Base-by-base conservation (phyloP, 2,888 invertebrate species). In the Dicycla oo region DNA sequence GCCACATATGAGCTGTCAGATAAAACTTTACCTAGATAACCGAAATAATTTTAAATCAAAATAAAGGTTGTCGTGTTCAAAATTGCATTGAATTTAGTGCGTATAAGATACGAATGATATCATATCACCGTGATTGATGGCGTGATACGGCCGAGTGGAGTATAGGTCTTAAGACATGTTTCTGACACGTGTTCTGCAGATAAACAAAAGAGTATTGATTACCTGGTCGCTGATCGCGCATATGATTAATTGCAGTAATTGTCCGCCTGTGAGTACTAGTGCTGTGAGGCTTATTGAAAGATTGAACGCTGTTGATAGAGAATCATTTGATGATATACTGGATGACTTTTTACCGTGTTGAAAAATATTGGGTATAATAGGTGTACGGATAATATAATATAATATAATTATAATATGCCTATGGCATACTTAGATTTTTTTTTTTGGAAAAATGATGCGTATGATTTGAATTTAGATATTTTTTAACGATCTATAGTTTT, bases 141-240 rank as follows among this genome's bases (percentile, higher is more conserved):
- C 4, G 18, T 57, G 83, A 83, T 83, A 83, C 51, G 26, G 45
- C 11, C 43, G 56, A 78, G 64, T 67, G 69, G 68, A 40, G 57
- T 73, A 13, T 62, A 53, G 62, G 61, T 70, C 60, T 61, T 40
- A 58, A 38, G 65, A 63, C 75, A 83, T 81, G 75, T 70, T 53
- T 3, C 26, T 30, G 38, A 80, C 80, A 83, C 83, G 79, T 79
- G 79, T 82, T 71, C 11, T 2, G 6, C 13, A 30, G 79, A 82
- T 79, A 79, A 82, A 82, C 82, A 82, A 82, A 70, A 60, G 66
- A 40, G 79, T 78, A 66, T 78, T 82, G 66, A 79, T 79, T 82
- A 79, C 78, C 58, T 67, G 82, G 62, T 63, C 69, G 65, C 58
- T 67, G 82, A 65, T 63, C 69, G 65, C 71, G 53, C 78, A 69